These are phyloP conservation scores for Amazona guildingii DNA, from an alignment of 2,113 vertebrate genomes.

Conservation along the genomic window DNA sequence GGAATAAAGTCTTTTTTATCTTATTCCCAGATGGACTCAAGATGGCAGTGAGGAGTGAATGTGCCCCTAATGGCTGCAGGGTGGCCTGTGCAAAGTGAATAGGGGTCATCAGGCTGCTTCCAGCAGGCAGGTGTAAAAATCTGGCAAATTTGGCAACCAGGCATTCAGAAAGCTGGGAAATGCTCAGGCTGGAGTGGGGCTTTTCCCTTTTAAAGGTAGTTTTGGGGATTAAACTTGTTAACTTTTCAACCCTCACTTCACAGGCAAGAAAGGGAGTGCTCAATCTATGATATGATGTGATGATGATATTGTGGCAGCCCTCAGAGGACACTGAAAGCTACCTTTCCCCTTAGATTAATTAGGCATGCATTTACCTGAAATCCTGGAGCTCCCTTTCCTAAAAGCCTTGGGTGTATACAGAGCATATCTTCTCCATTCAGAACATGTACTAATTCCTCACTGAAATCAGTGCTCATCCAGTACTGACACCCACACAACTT, in stretches of 20 bases:
- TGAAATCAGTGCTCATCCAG: neutral
- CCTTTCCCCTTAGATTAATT: constrained; percentile 44
- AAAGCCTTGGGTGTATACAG: neutral
- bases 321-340: neutral
- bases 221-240: neutral
- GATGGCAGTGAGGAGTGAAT: neutral
- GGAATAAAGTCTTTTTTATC: neutral
- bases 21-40: neutral
- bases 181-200: neutral
- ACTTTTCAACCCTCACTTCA: neutral
- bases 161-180: neutral
- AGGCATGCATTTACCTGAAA: constrained; percentile 16
- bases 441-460: constrained; percentile 35
- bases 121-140: neutral
- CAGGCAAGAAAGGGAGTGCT: neutral
- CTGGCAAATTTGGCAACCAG: neutral
- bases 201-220: neutral
- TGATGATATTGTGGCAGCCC: neutral
- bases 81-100: neutral
- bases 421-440: constrained; percentile 40
- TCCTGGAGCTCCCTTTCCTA: constrained; percentile 32
- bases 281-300: rapidly evolving
- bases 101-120: neutral
- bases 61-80: neutral
- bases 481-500: neutral